Percentiles rank a stretch among this genome's conserved stretches.
Conservation (phyloP, 2,113 vertebrate genomes). For the Proteles cristata region DNA sequence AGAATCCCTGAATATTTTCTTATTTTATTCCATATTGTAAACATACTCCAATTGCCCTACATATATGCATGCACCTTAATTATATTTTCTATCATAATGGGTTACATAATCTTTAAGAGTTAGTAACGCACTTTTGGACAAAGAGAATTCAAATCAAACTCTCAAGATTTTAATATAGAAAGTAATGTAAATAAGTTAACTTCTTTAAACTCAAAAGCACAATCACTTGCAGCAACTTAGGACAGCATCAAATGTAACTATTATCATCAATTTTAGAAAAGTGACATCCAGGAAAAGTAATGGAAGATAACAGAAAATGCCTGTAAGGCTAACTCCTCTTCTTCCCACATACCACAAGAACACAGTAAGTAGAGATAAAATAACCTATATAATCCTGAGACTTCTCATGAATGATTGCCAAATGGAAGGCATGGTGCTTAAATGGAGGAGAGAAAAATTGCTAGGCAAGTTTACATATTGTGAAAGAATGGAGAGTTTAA, state of each 20-base stretch:
- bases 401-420: not conserved
- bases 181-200: not conserved
- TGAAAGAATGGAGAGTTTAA: not conserved
- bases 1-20: not conserved
- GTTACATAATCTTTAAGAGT: not conserved
- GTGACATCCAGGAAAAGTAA: not conserved
- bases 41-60: not conserved
- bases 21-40: not conserved
- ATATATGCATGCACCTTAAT: not conserved
- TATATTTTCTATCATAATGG: not conserved
- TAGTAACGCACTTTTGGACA: not conserved
- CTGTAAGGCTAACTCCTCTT: fast-evolving
- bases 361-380: not conserved
- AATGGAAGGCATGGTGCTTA: not conserved
- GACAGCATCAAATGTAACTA: not conserved
- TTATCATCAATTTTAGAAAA: not conserved
- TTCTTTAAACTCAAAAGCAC: not conserved
- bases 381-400: not conserved
- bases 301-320: not conserved
- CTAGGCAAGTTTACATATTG: not conserved
- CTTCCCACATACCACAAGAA: not conserved
- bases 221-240: not conserved
- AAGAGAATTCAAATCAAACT: not conserved
- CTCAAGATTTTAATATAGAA: not conserved
- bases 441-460: not conserved